Evolutionary conservation across 2,888 invertebrate genomes (phyloP).

Genomic region (Chrysolina americana): DNA sequence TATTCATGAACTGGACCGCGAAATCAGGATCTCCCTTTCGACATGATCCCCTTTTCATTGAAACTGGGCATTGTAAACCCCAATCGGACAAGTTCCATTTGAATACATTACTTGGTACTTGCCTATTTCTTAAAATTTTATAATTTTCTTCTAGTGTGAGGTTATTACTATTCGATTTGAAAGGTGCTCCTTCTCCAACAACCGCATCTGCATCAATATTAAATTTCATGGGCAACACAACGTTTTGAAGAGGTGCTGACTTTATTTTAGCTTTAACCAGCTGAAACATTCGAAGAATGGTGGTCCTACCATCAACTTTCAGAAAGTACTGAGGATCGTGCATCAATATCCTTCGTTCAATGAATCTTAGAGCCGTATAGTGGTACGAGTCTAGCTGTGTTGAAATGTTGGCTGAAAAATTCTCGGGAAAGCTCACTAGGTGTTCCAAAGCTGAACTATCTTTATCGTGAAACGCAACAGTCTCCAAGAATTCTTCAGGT

Average conservation of each 20-base stretch:
- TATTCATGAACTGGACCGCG: slow-evolving; percentile 75
- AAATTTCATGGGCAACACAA: slow-evolving; percentile 64
- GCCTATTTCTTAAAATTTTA: slow-evolving; percentile 57
- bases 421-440: slow-evolving; percentile 70
- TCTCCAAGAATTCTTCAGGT: slow-evolving; percentile 60
- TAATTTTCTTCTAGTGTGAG: slow-evolving; percentile 63
- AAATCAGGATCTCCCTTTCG: slow-evolving; percentile 72
- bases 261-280: slow-evolving; percentile 69
- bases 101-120: slow-evolving; percentile 62
- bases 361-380: slow-evolving; percentile 67
- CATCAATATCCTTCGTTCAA: slow-evolving; percentile 72
- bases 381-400: slow-evolving; percentile 72
- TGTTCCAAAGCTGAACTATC: slow-evolving; percentile 66
- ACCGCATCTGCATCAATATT: slow-evolving; percentile 46
- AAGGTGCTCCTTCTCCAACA: slow-evolving; percentile 53
- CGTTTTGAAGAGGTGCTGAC: slow-evolving; percentile 64
- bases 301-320: slow-evolving; percentile 74
- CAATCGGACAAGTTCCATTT: slow-evolving; percentile 74
- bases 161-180: slow-evolving; percentile 37
- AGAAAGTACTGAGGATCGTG: slow-evolving; percentile 73
- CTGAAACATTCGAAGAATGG: slow-evolving; percentile 71
- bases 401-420: slow-evolving; percentile 69
- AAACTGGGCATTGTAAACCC: slow-evolving; percentile 76
- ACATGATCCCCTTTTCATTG: slow-evolving; percentile 73
- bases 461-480: slow-evolving; percentile 43